Base-by-base conservation (phyloP, 2,797 vertebrate genomes). In the Melopsittacus undulatus region DNA sequence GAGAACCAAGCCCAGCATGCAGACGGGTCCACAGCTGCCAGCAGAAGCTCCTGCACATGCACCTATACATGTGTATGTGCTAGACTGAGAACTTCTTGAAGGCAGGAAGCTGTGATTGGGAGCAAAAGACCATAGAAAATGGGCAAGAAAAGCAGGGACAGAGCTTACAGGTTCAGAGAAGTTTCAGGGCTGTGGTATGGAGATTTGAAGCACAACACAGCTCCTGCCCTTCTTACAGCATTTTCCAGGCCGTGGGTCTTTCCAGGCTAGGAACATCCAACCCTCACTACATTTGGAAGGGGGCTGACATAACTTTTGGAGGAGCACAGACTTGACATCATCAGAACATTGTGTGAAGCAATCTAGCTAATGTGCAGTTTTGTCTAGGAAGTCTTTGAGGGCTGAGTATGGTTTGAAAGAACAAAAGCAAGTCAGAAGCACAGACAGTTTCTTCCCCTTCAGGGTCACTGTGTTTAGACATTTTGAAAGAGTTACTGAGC, bases 311-410 rank as follows among this genome's bases (percentile, higher is more conserved):
- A 85, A 95, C 49, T 90, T 78, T 64, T 96, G 80, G 63, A 96
- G 74, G 88, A 76, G 56, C 67, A 61, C 32, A 87, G 80, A n/a
- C 67, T 87, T 90, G 18, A 63, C 2, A 1, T 68, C 83, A 78
- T 30, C 6, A 22, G 75, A 92, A 83, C 45, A 27, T 48, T 13
- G 45, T 4, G 64, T 84, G 85, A 90, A 90, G 76, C 90, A 95
- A 95, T 95, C 87, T 82, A 89, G 83, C 83, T 96, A 95, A 95
- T 82, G 78, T 32, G 67, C 76, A 86, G 69, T 82, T 96, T 73
- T 91, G 67, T 94, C 83, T 91, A 64, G 52, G 79, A 92, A 80
- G 46, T 80, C 82, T 92, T 92, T 66, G 40, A 63, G 77, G 52
- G 52, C 38, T 87, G 34, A 89, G 24, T 57, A 46, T 0, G 1